Conservation (phyloP, 2,113 vertebrate species). For the Gambusia affinis region DNA sequence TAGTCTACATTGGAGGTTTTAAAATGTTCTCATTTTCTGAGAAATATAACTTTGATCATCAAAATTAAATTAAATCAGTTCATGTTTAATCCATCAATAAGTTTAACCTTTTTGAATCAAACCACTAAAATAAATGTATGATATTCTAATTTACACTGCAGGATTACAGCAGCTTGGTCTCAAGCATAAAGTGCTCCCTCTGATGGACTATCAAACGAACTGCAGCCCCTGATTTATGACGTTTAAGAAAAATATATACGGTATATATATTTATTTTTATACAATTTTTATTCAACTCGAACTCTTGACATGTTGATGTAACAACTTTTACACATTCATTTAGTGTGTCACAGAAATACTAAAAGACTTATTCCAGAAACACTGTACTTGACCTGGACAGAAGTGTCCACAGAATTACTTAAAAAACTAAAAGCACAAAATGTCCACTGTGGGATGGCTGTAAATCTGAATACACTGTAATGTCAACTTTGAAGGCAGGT, state of each 20-base stretch:
- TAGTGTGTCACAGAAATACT: background rate
- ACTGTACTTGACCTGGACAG: conserved; percentile 3
- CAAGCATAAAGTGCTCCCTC: conserved; percentile 15
- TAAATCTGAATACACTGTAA: background rate
- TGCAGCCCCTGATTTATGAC: conserved; percentile 7
- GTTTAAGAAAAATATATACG: too few relatives aligned
- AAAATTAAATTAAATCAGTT: too few relatives aligned
- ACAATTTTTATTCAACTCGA: background rate
- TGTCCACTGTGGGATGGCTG: conserved; percentile 27
- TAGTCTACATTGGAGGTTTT: too few relatives aligned
- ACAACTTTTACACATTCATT: background rate
- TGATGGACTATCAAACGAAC: background rate
- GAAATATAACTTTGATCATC: too few relatives aligned
- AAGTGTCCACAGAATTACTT: background rate
- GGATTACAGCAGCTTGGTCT: background rate
- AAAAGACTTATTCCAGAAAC: background rate
- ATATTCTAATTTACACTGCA: too few relatives aligned
- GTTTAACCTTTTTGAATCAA: too few relatives aligned
- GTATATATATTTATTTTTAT: too few relatives aligned
- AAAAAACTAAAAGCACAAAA: background rate
- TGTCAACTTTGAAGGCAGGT: conserved; percentile 34
- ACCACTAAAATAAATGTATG: too few relatives aligned
- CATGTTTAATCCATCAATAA: too few relatives aligned
- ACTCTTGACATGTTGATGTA: background rate
- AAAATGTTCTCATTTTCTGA: too few relatives aligned